Percentiles rank a stretch among this genome's conserved stretches.
These are phyloP conservation scores for Agrilus mali DNA, from an alignment of 2,888 invertebrate species.

Conservation along the genomic window DNA sequence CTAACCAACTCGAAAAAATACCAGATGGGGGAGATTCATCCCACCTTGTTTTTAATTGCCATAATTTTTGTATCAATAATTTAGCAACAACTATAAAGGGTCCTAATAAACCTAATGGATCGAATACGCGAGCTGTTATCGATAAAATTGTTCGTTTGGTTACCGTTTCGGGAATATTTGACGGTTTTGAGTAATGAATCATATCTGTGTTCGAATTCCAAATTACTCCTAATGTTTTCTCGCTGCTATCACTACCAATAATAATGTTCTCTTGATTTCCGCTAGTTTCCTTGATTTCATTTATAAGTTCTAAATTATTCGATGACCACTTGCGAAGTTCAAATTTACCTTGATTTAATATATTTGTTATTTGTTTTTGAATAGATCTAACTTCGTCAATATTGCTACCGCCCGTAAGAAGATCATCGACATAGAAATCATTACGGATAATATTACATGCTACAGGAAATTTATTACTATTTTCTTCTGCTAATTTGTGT, in stretches of 20 bases:
- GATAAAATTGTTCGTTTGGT: background rate
- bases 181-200: constrained; percentile 1
- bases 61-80: constrained; percentile 5
- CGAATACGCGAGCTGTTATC: constrained; percentile 3
- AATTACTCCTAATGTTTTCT: constrained; percentile 8
- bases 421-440: too few relatives aligned
- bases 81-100: constrained; percentile 4
- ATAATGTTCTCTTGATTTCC: constrained; percentile 2
- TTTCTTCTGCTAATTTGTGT: background rate
- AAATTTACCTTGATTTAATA: constrained; percentile 10
- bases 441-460: background rate
- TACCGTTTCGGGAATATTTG: background rate
- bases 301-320: constrained; percentile 4
- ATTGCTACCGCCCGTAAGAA: too few relatives aligned
- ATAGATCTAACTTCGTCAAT: constrained; percentile 6
- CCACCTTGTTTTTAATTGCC: constrained; percentile 4
- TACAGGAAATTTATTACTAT: background rate
- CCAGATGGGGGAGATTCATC: constrained; percentile 4
- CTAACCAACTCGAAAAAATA: constrained; percentile 1
- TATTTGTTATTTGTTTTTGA: constrained; percentile 8
- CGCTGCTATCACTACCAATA: constrained; percentile 7
- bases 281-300: constrained; percentile 1
- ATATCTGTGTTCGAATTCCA: background rate
- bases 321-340: constrained; percentile 10
- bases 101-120: constrained; percentile 4